These are phyloP conservation scores for Malurus elegans DNA, from an alignment of 2,113 vertebrate species.

Conservation along the genomic window DNA sequence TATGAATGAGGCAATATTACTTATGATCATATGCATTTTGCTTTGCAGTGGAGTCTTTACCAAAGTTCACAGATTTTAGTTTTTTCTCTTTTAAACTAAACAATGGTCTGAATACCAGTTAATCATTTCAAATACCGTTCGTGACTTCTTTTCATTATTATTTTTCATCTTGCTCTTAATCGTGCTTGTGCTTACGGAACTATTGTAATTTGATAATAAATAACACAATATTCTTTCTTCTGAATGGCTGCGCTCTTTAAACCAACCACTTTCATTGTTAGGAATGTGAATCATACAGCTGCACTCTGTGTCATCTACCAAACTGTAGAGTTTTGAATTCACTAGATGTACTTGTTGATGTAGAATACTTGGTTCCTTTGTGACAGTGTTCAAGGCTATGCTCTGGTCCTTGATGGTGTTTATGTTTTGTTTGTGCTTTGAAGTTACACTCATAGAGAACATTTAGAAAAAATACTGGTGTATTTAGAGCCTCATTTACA, in stretches of 20 bases:
- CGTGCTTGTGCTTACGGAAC: background rate
- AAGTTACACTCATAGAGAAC: background rate
- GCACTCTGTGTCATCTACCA: background rate
- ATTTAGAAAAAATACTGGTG: background rate
- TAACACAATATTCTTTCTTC: background rate
- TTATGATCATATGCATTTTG: background rate
- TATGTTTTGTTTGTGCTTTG: background rate
- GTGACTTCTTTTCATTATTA: background rate
- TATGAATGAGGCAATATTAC: background rate
- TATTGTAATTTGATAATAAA: background rate
- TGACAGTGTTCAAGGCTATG: background rate
- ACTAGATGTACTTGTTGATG: background rate
- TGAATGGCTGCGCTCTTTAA: background rate
- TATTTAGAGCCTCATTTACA: background rate
- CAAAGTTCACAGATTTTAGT: background rate
- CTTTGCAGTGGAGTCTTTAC: background rate
- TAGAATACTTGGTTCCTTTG: background rate
- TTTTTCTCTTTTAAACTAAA: background rate
- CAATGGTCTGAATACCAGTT: background rate
- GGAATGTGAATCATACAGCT: background rate
- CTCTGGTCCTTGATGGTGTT: background rate
- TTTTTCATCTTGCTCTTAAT: background rate
- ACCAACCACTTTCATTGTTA: background rate
- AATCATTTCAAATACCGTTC: background rate
- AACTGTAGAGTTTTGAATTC: background rate